Conservation (phyloP, 2,113 vertebrate genomes). For the Gavialis gangeticus region DNA sequence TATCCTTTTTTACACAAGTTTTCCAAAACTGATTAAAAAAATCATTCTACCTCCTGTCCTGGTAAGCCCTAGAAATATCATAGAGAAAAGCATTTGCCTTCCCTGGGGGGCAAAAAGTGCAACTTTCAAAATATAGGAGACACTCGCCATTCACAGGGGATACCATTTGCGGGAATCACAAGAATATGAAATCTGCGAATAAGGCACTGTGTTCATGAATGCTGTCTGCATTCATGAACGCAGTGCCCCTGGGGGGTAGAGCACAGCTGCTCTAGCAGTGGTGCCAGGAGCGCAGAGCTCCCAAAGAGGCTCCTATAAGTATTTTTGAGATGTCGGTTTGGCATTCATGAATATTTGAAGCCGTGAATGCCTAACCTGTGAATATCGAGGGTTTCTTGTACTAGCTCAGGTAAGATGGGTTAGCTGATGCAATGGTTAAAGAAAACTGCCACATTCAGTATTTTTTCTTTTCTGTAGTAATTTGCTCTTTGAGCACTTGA, state of each 20-base stretch:
- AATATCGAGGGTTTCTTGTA: too few species aligned
- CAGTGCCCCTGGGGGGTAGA: too few species aligned
- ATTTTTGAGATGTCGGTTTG: too few species aligned
- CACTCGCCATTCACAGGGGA: too few species aligned
- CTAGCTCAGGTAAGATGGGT: background rate
- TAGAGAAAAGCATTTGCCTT: fast-evolving
- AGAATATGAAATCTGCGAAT: too few species aligned
- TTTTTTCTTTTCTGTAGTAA: fast-evolving
- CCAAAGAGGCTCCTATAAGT: too few species aligned
- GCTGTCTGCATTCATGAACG: too few species aligned
- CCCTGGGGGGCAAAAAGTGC: fast-evolving
- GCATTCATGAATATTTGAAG: too few species aligned
- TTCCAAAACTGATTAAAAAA: fast-evolving
- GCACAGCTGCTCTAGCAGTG: too few species aligned
- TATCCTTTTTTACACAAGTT: background rate
- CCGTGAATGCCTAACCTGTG: background rate
- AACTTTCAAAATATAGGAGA: background rate
- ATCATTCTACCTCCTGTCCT: fast-evolving
- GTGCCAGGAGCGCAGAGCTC: too few species aligned
- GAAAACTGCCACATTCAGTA: background rate
- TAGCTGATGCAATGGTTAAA: background rate
- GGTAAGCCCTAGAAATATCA: background rate
- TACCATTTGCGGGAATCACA: too few species aligned
- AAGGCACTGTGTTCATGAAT: too few species aligned
- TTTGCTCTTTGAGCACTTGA: background rate